Conservation (phyloP, 1,140 invertebrate genomes). For the Phymastichus coffea region DNA sequence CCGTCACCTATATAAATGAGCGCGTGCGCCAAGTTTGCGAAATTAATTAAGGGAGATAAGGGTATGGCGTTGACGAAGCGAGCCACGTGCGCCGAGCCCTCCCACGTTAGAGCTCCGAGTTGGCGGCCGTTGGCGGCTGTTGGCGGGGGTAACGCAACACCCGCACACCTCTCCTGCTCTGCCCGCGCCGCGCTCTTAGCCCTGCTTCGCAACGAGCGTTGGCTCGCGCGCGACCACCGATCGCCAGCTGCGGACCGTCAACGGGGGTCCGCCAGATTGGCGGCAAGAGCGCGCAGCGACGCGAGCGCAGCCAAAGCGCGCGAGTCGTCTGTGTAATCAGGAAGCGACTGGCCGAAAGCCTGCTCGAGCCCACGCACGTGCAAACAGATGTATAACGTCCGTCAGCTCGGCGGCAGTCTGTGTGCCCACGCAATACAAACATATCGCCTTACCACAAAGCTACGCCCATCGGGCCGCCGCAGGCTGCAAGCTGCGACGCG, state of each 20-base stretch:
- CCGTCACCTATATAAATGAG: conserved; percentile 12
- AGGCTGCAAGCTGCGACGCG: conserved; percentile 31
- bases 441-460: conserved; percentile 46
- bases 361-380: too few relatives aligned
- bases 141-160: conserved; percentile 21
- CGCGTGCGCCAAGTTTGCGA: neutral
- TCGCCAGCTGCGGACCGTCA: too few relatives aligned
- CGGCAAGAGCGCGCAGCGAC: neutral
- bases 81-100: neutral
- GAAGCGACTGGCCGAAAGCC: too few relatives aligned
- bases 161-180: neutral
- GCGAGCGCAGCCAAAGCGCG: too few relatives aligned
- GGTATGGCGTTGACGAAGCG: conserved; percentile 24
- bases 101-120: conserved; percentile 8
- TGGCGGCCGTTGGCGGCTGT: neutral
- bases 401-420: neutral
- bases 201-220: too few relatives aligned
- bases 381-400: conserved; percentile 15
- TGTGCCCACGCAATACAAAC: conserved; percentile 38
- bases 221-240: too few relatives aligned
- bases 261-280: neutral
- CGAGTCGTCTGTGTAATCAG: too few relatives aligned
- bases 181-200: neutral
- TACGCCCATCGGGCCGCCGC: conserved; percentile 45
- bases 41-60: conserved; percentile 25